phyloP scores from a whole-genome alignment of 2,888 invertebrate genomes.

The Eledone cirrhosa region DNA sequence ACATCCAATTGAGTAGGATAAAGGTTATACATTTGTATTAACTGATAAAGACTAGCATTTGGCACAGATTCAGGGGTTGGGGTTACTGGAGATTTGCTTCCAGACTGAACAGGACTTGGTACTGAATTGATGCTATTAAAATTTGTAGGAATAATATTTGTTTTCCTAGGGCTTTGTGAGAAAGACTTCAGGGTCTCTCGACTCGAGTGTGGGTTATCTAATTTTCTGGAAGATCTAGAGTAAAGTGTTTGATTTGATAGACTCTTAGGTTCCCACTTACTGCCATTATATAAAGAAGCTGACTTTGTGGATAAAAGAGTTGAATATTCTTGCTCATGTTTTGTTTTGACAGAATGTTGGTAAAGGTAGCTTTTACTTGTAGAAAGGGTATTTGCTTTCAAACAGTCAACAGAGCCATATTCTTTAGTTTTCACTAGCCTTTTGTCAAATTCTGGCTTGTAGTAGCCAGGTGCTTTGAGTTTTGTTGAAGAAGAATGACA shows the following conservation, averaged over 20 bases:
- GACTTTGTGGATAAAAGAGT: constrained; percentile 10
- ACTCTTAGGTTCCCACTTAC: constrained; percentile 17
- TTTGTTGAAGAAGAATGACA: background rate
- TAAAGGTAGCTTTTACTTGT: background rate
- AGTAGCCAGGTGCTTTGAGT: too few relatives aligned
- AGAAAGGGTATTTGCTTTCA: constrained; percentile 1
- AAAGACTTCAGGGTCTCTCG: background rate
- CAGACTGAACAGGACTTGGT: background rate
- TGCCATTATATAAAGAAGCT: background rate
- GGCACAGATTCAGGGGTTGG: background rate
- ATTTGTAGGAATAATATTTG: background rate
- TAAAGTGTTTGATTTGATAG: constrained; percentile 6
- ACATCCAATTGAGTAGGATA: constrained; percentile 4
- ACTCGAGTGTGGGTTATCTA: background rate
- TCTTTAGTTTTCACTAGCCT: background rate
- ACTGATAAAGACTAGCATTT: constrained; percentile 14
- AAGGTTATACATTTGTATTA: constrained; percentile 15
- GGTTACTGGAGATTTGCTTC: background rate
- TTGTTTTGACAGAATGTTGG: background rate
- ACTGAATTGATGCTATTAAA: background rate
- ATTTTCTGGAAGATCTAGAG: constrained; percentile 20
- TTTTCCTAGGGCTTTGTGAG: background rate
- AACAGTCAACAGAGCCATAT: constrained; percentile 22
- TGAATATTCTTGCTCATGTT: constrained; percentile 7
- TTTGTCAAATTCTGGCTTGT: constrained; percentile 4